These are phyloP conservation scores for Heliocidaris erythrogramma DNA, from an alignment of 35 echinoderm and acorn worm genomes.

Conservation along the genomic window DNA sequence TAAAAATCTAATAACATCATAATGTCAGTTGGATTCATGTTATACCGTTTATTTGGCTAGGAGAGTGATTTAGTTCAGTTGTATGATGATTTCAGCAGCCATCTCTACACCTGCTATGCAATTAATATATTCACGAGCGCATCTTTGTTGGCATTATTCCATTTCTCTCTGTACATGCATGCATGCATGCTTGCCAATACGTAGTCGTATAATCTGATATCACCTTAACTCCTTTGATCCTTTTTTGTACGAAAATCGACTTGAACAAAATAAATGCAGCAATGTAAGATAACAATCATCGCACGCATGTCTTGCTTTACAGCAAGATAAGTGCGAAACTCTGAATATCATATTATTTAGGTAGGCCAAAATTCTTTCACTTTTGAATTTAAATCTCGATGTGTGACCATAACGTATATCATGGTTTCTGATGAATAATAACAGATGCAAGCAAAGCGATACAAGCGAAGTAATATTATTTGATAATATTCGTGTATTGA, in stretches of 20 bases:
- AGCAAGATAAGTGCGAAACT: background rate
- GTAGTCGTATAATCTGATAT: background rate
- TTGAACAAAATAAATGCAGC: background rate
- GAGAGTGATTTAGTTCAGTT: background rate
- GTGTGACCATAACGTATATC: background rate
- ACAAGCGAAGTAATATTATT: background rate
- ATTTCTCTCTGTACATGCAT: background rate
- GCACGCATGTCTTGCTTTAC: background rate
- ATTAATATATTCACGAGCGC: background rate
- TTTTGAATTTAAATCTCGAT: background rate
- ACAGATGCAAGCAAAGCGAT: background rate
- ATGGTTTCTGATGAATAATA: background rate
- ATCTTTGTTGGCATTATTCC: background rate
- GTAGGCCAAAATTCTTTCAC: background rate
- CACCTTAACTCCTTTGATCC: background rate
- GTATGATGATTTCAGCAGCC: background rate
- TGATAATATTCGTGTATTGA: no score
- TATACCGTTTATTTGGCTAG: background rate
- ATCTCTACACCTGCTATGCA: background rate
- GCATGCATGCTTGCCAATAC: background rate
- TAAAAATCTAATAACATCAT: background rate
- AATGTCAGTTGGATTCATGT: background rate
- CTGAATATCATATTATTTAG: background rate
- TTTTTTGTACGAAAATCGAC: background rate
- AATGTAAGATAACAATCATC: background rate